Evolutionary conservation across 92 coral and sea anemone species (phyloP).

Genomic region (Hydrozoanthus gracilis): DNA sequence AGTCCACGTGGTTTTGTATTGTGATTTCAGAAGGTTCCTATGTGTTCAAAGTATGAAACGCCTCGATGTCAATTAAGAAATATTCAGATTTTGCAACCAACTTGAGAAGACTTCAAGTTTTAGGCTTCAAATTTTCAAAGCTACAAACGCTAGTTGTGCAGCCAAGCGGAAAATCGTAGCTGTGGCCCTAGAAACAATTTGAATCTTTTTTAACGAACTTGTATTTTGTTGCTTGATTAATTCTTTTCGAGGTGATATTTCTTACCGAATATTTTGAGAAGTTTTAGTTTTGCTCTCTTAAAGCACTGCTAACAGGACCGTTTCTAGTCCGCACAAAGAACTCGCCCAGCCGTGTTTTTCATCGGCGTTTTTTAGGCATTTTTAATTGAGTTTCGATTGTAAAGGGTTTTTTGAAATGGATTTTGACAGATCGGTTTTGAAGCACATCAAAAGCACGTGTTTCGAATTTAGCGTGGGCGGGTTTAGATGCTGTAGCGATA

Average conservation of each 20-base stretch:
- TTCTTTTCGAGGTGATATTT: neutral
- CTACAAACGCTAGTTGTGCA: neutral
- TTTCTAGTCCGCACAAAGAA: neutral
- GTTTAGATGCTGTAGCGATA: neutral
- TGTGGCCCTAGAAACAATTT: neutral
- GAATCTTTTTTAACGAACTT: neutral
- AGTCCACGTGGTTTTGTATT: conserved; percentile 36
- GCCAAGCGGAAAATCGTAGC: neutral
- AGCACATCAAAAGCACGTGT: conserved; percentile 35
- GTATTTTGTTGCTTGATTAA: neutral
- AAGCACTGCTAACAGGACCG: too few species aligned
- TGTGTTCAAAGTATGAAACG: conserved; percentile 12
- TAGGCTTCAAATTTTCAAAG: neutral
- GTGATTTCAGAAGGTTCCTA: neutral
- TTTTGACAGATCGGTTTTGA: conserved; percentile 26
- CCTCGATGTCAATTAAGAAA: neutral
- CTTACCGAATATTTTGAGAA: neutral
- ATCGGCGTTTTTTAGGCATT: neutral
- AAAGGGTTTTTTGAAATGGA: conserved; percentile 14
- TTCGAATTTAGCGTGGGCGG: neutral
- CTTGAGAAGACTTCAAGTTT: neutral
- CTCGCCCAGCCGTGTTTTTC: conserved; percentile 16
- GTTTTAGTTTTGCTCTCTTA: neutral
- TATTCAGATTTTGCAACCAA: neutral
- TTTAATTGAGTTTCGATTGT: conserved; percentile 35